These are phyloP conservation scores for Oreochromis niloticus DNA, from an alignment of 2,113 vertebrate genomes.

Conservation along the genomic window DNA sequence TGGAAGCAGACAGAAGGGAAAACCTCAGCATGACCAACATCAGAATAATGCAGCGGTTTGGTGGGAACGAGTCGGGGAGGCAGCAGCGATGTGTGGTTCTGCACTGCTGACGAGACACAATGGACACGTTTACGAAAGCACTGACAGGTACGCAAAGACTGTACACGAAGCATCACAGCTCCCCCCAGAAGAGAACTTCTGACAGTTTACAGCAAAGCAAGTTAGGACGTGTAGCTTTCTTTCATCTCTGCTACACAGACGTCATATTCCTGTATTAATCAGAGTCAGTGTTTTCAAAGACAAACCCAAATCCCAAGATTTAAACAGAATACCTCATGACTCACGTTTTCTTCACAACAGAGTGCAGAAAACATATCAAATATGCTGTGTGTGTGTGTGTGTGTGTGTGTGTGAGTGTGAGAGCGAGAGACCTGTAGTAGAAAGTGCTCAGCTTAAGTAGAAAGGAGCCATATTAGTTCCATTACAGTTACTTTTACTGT, in stretches of 20 bases:
- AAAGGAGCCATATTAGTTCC: background rate
- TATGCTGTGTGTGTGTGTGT: background rate
- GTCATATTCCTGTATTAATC: background rate
- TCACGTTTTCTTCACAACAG: rapidly evolving
- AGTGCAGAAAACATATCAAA: background rate
- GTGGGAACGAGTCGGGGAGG: background rate
- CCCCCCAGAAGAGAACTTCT: background rate
- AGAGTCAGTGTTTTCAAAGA: background rate
- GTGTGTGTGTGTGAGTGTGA: rapidly evolving
- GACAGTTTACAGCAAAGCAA: background rate
- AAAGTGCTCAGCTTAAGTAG: background rate
- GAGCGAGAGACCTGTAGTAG: background rate
- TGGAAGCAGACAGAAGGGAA: background rate
- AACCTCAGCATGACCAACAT: background rate
- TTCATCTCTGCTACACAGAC: background rate
- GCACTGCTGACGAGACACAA: background rate
- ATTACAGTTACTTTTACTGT: background rate
- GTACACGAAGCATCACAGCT: background rate
- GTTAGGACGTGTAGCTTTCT: background rate
- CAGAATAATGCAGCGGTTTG: background rate
- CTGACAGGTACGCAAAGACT: background rate
- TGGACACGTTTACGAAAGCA: background rate
- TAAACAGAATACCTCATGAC: background rate
- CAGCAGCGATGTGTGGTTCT: background rate
- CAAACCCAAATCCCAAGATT: too few species aligned